These are phyloP conservation scores for Morelia viridis DNA, from an alignment of 2,797 vertebrate species.

Conservation along the genomic window DNA sequence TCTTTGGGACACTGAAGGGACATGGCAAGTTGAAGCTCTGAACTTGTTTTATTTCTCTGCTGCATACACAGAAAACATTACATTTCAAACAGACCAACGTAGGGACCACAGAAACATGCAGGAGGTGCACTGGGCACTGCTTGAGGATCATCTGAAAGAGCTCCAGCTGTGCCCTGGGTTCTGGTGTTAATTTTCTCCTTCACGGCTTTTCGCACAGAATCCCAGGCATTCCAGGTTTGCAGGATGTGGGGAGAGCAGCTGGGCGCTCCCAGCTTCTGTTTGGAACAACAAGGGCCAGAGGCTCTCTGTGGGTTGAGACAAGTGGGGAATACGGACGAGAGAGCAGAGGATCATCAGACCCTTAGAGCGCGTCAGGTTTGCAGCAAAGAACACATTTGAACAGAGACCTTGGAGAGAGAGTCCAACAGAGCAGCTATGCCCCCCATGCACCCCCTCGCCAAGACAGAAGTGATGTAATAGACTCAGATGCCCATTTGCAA, in stretches of 20 bases:
- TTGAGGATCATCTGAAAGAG: background rate
- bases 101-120: slow-evolving; percentile 2
- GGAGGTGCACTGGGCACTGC: accelerated
- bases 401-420: background rate
- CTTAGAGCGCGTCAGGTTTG: background rate
- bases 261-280: background rate
- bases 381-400: background rate
- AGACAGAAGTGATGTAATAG: background rate
- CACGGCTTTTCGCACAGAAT: background rate
- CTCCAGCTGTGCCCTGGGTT: background rate
- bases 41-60: slow-evolving; percentile 7
- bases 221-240: too few relatives aligned
- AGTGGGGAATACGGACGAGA: background rate
- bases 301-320: background rate
- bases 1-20: accelerated
- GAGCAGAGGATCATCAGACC: background rate
- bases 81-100: background rate
- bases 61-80: background rate
- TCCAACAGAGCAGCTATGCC: background rate
- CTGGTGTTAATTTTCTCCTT: background rate
- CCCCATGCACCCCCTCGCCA: too few relatives aligned
- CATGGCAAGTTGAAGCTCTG: background rate
- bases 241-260: background rate
- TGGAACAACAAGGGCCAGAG: background rate
- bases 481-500: background rate